A percentile compares a stretch with the other conserved stretches of the same genome.
Evolutionary conservation across 2,797 vertebrate species (phyloP).

Genomic region (Chelmon rostratus): DNA sequence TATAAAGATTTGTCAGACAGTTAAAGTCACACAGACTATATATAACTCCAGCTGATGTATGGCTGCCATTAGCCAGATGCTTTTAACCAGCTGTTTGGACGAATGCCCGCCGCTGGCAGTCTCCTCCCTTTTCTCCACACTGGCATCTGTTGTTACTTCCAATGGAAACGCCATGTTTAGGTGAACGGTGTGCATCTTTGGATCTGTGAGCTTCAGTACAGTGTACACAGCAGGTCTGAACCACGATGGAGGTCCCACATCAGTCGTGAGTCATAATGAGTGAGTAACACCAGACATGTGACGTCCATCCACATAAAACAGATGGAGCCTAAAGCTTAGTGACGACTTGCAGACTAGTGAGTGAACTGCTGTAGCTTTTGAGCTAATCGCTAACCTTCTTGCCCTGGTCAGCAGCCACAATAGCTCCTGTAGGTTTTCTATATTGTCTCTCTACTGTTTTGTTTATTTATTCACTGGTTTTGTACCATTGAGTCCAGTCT

Average conservation of each 20-base stretch:
- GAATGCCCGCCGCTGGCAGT: conserved; percentile 37
- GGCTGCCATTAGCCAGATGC: conserved; percentile 67
- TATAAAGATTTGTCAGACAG: conserved; percentile 54
- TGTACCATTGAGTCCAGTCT: too few species aligned
- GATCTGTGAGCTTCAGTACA: conserved; percentile 17
- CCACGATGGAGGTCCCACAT: background rate
- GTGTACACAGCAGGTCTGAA: background rate
- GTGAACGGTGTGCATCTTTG: conserved; percentile 32
- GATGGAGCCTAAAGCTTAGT: too few species aligned
- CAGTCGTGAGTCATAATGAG: conserved; percentile 2
- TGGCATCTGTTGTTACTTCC: conserved; percentile 54
- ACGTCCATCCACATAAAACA: too few species aligned
- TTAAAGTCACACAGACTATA: conserved; percentile 65
- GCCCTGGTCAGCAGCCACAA: too few species aligned
- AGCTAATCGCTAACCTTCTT: too few species aligned
- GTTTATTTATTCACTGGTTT: too few species aligned
- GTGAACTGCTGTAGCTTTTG: too few species aligned
- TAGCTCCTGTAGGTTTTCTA: too few species aligned
- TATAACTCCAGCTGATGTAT: conserved; percentile 66
- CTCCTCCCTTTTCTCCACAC: conserved; percentile 1
- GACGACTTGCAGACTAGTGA: too few species aligned
- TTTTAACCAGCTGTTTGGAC: conserved; percentile 70
- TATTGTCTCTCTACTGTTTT: too few species aligned
- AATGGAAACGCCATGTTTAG: conserved; percentile 38
- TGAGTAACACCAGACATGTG: too few species aligned